These are phyloP conservation scores for Maccullochella peelii DNA, from an alignment of 2,113 vertebrate species.

Conservation along the genomic window DNA sequence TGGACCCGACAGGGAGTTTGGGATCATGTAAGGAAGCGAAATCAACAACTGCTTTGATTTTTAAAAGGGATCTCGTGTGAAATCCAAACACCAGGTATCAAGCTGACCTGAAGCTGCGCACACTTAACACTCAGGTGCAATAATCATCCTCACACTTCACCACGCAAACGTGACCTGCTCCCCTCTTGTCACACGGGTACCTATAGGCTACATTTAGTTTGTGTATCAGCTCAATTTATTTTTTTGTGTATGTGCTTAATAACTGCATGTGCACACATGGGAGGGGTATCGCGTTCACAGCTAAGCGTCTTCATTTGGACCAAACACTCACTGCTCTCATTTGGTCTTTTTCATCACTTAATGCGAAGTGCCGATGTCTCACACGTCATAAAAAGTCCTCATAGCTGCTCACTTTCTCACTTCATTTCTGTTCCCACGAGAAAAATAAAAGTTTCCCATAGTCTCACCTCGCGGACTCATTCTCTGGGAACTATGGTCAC, in stretches of 20 bases:
- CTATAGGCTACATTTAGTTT: neutral
- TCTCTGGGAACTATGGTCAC: neutral
- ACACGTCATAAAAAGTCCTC: conserved; percentile 73
- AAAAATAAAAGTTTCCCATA: conserved; percentile 62
- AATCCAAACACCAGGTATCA: conserved; percentile 48
- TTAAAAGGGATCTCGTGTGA: conserved; percentile 32
- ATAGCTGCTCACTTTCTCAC: conserved; percentile 71
- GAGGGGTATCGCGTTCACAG: neutral
- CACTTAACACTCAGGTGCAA: conserved; percentile 74
- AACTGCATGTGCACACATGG: neutral
- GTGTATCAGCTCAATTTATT: neutral
- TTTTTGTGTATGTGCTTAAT: neutral
- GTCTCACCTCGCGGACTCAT: conserved; percentile 53
- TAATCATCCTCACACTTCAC: conserved; percentile 50
- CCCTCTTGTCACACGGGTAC: neutral
- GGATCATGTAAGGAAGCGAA: neutral
- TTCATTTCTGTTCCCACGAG: conserved; percentile 75
- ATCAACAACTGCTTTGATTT: conserved; percentile 26
- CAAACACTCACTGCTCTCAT: neutral
- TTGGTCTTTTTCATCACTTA: conserved; percentile 41
- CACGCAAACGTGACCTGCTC: neutral
- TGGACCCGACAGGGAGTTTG: neutral
- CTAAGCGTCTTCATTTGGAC: neutral
- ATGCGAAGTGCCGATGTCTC: conserved; percentile 62
- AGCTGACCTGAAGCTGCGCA: conserved; percentile 56